phyloP scores from a whole-genome alignment of 2,797 vertebrate genomes.

The Limnodromus scolopaceus region DNA sequence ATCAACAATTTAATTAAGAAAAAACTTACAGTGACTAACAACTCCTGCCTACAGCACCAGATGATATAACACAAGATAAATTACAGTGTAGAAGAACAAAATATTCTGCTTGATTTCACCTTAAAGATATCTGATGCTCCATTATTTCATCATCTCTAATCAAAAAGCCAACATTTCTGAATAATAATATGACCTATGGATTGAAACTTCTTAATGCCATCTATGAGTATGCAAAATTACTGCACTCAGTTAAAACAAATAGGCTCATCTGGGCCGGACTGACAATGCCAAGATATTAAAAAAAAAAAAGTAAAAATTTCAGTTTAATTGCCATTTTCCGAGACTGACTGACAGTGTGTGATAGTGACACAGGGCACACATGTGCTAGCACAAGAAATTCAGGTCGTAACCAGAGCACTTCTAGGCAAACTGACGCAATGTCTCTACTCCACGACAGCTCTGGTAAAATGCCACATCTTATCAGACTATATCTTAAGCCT shows the following conservation, averaged over 20 bases:
- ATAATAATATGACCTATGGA: not conserved
- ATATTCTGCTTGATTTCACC: not conserved
- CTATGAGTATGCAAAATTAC: not conserved
- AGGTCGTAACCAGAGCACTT: not conserved
- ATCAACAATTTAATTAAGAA: slow-evolving; percentile 19
- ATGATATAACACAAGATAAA: not conserved
- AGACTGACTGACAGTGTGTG: not conserved
- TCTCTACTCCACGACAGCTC: not conserved
- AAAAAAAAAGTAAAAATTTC: not conserved
- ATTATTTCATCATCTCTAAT: not conserved
- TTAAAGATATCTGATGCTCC: not conserved
- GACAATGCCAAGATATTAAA: not conserved
- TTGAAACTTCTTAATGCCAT: not conserved
- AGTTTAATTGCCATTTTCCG: not conserved
- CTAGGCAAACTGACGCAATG: not conserved
- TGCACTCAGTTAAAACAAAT: not conserved
- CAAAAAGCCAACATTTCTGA: not conserved
- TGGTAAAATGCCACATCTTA: not conserved
- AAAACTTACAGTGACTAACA: not conserved
- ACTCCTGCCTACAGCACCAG: not conserved
- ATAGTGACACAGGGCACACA: not conserved
- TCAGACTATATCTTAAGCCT: not conserved
- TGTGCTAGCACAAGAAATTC: not conserved
- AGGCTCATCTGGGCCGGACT: not conserved
- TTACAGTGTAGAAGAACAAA: not conserved